Evolutionary conservation across 2,113 vertebrate genomes (phyloP).

Genomic region (Myanophis thanlyinensis): DNA sequence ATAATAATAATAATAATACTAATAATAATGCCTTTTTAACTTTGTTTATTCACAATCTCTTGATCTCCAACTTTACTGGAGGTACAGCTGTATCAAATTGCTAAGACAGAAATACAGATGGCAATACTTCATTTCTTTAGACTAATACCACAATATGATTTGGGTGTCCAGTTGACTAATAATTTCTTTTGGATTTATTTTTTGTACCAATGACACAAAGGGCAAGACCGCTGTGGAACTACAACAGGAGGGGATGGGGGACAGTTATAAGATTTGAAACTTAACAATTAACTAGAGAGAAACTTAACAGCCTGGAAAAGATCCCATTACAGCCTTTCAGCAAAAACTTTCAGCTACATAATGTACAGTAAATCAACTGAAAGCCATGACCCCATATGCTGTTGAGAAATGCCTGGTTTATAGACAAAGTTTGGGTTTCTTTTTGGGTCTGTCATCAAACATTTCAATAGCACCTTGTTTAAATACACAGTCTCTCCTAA

Average conservation of each 20-base stretch:
- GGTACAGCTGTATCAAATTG: not conserved
- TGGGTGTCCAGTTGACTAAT: not conserved
- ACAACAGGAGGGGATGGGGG: not conserved
- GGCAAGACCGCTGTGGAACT: not conserved
- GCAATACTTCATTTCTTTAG: not conserved
- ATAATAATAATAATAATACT: too few species aligned
- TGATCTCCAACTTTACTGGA: not conserved
- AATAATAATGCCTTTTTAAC: not conserved
- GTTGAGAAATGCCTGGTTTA: not conserved
- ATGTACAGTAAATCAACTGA: not conserved
- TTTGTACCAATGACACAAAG: not conserved
- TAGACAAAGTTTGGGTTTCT: not conserved
- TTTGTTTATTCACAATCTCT: not conserved
- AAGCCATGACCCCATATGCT: not conserved
- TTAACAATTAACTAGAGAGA: not conserved
- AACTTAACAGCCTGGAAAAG: not conserved
- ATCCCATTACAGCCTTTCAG: not conserved
- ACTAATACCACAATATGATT: not conserved
- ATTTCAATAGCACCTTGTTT: constrained; percentile 23
- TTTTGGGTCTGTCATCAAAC: constrained; percentile 19
- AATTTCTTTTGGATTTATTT: not conserved
- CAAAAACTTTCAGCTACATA: not conserved
- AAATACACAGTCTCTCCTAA: constrained; percentile 4
- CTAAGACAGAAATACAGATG: not conserved
- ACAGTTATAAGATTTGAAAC: not conserved